These are phyloP conservation scores for Agonum fuliginosum DNA, from an alignment of 2,888 invertebrate species.

Conservation along the genomic window DNA sequence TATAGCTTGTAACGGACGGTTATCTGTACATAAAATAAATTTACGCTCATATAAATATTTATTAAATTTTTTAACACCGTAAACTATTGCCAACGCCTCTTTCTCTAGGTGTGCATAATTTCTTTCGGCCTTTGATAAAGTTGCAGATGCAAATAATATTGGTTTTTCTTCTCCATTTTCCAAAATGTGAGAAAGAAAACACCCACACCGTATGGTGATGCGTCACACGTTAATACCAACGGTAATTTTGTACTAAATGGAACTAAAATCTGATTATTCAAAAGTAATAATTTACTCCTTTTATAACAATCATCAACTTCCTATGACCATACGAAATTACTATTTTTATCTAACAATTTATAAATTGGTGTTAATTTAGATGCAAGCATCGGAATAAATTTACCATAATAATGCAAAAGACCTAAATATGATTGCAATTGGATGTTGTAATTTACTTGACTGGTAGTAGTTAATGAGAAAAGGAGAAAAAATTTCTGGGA, in stretches of 20 bases:
- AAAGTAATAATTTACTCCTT: not conserved
- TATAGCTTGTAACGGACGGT: not conserved
- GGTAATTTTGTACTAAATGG: not conserved
- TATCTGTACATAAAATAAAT: slow-evolving; percentile 18
- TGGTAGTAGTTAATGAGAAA: too few relatives aligned
- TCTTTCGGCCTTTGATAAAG: not conserved
- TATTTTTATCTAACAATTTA: not conserved
- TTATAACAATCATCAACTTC: not conserved
- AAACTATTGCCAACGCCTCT: not conserved
- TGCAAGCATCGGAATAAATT: not conserved
- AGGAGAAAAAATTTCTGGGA: too few relatives aligned
- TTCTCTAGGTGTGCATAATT: slow-evolving; percentile 7
- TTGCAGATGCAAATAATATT: not conserved
- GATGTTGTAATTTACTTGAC: not conserved
- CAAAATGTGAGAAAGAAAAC: not conserved
- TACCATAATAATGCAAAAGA: not conserved
- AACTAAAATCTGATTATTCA: not conserved
- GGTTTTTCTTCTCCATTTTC: not conserved
- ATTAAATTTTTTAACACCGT: not conserved
- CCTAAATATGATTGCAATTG: not conserved
- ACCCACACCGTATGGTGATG: not conserved
- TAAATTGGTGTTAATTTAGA: not conserved
- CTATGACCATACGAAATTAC: not conserved
- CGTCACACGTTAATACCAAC: slow-evolving; percentile 6
- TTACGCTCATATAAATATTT: not conserved